Percentiles rank a stretch among this genome's conserved stretches.
Conservation (phyloP, 2,797 vertebrate species). For the Lepilemur ruficaudatus region DNA sequence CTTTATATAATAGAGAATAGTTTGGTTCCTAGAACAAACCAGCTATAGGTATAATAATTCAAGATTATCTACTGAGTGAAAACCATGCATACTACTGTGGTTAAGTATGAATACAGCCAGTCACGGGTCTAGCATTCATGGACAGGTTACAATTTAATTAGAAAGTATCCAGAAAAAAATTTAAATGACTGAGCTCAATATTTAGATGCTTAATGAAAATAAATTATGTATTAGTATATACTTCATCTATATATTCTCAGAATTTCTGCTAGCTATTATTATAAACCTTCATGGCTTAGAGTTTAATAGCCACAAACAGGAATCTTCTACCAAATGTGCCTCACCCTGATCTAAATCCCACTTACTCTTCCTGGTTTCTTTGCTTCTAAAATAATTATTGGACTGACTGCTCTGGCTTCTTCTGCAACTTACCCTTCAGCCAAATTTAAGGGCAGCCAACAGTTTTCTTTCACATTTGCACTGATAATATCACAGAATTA, state of each 20-base stretch:
- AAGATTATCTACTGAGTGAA: not conserved
- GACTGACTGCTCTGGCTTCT: not conserved
- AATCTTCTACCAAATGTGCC: not conserved
- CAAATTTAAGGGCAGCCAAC: not conserved
- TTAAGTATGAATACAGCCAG: not conserved
- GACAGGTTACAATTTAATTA: not conserved
- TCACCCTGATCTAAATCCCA: not conserved
- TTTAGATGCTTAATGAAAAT: conserved; percentile 34
- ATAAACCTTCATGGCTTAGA: not conserved
- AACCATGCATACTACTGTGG: not conserved
- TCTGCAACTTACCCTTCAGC: not conserved
- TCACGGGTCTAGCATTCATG: not conserved
- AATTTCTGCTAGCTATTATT: not conserved
- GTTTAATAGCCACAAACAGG: not conserved
- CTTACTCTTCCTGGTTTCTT: not conserved
- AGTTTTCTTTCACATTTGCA: not conserved
- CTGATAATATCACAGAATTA: not conserved
- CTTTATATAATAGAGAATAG: not conserved
- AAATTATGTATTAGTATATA: not conserved
- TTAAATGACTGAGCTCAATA: not conserved
- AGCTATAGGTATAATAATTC: not conserved
- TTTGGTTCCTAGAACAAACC: not conserved
- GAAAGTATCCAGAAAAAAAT: not conserved
- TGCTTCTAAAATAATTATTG: not conserved
- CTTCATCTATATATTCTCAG: not conserved